Evolutionary conservation across 2,888 invertebrate species (phyloP), one percentile per base, ranked within the genome.

Genomic region (Drosophila mulleri): DNA sequence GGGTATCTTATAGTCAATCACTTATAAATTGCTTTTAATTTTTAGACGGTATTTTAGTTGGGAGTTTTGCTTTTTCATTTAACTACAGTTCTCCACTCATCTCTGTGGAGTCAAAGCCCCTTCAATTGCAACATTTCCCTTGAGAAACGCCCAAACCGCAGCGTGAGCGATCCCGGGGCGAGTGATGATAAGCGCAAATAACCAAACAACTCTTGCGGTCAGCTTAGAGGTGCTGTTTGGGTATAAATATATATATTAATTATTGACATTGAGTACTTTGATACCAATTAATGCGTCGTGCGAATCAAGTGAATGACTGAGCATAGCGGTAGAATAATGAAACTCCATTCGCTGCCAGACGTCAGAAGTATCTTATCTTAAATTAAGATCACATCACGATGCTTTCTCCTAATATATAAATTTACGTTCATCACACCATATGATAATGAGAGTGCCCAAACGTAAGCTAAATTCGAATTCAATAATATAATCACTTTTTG

Each of bases 61-160:
- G 63, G 47, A 62, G 74, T 62, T 72, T 60, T 59, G 48, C 73
- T 76, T 83, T 64, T 77, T 39, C 73, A 62, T 70, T 80, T 75
- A 74, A 78, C 75, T 82, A 68, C 64, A 83, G 64, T 32, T 39
- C 39, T 70, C 81, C 59, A 78, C 57, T 52, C 56, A 18, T 48
- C 44, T 23, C 54, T 67, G 50, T 48, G 50, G 47, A 59, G 39
- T 50, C 35, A 32, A 59, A 32, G 42, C 26, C 32, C 3, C 32
- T 32, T 11, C 32, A 32, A 32, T 32, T 32, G 32, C 32, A 32
- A 32, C 11, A 2, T 3, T 32, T 32, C 11, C 11, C 32, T 32
- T 11, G 32, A 32, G 11, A 32, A 32, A 32, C 11, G 32, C 42
- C 47, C 35, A 26, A 59, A 45, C 26, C 32, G 60, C 56, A 48